Evolutionary conservation across 2,888 invertebrate genomes (phyloP).

Genomic region (Dasypolia templi): DNA sequence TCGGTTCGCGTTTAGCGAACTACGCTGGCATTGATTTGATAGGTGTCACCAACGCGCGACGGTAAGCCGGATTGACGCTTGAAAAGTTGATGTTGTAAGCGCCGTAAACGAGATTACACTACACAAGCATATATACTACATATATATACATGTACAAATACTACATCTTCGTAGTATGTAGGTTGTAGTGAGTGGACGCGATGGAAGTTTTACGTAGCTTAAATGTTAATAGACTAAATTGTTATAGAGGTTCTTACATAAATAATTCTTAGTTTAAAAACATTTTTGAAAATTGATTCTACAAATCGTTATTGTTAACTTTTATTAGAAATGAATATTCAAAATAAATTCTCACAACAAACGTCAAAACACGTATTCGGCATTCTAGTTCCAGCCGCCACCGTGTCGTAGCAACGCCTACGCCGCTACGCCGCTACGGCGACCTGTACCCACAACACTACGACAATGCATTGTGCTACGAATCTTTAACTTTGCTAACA

Average conservation of each 20-base stretch:
- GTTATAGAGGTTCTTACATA: no score
- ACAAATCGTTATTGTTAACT: no score
- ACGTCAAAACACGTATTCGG: background rate
- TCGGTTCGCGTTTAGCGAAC: slow-evolving; percentile 44
- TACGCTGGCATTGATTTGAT: slow-evolving; percentile 58
- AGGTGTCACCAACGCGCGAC: slow-evolving; percentile 60
- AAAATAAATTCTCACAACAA: no score
- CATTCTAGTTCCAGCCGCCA: slow-evolving; percentile 12
- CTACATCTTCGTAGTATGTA: background rate
- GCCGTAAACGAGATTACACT: slow-evolving; percentile 16
- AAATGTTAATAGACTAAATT: no score
- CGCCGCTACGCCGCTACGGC: slow-evolving; percentile 40
- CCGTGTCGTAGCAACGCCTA: slow-evolving; percentile 45
- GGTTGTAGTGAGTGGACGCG: background rate
- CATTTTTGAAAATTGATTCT: no score
- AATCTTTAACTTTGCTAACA: slow-evolving; percentile 41
- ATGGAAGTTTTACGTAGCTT: no score
- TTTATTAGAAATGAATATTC: no score
- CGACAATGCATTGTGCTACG: slow-evolving; percentile 49
- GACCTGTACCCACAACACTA: slow-evolving; percentile 39
- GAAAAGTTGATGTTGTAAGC: slow-evolving; percentile 51
- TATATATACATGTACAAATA: no score
- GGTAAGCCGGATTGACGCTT: slow-evolving; percentile 54
- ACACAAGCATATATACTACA: no score
- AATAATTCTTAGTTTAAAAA: no score